Conservation (phyloP, 92 coral and sea anemone species). For the Zoanthus gigantus region DNA sequence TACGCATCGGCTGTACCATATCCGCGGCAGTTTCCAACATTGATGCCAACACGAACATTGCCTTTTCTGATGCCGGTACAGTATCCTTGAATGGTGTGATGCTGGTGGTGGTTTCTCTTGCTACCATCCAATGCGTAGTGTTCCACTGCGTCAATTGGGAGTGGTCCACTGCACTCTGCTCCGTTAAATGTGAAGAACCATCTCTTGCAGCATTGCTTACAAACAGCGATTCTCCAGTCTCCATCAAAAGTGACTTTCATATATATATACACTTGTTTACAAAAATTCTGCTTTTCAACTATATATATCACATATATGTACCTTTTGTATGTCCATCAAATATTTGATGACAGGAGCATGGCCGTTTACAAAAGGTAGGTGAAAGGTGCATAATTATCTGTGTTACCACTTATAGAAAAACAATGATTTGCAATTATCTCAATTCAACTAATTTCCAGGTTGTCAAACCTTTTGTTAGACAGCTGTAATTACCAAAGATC, state of each 20-base stretch:
- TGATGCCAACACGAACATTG: constrained; percentile 20
- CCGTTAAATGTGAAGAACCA: constrained; percentile 20
- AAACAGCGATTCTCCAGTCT: constrained; percentile 5
- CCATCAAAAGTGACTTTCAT: constrained; percentile 12
- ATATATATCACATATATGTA: too few species aligned
- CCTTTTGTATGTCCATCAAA: too few species aligned
- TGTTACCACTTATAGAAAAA: too few species aligned
- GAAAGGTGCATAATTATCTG: too few species aligned
- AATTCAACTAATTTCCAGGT: too few species aligned
- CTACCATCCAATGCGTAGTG: background rate
- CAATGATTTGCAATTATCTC: too few species aligned
- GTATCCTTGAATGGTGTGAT: constrained; percentile 16
- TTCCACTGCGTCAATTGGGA: constrained; percentile 22
- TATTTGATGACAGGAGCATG: too few species aligned
- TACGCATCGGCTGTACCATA: background rate
- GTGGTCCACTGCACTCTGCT: constrained; percentile 28
- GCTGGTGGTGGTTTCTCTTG: constrained; percentile 18
- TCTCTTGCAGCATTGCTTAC: constrained; percentile 32
- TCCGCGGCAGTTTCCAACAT: background rate
- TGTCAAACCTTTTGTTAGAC: too few species aligned
- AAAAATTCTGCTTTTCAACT: too few species aligned
- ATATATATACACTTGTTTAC: too few species aligned
- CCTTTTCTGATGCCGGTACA: constrained; percentile 10
- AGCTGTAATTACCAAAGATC: too few species aligned
- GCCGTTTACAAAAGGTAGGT: too few species aligned